Evolutionary conservation across 2,113 vertebrate genomes (phyloP), one percentile per base, ranked within the genome.

Genomic region (Pelusios castaneus): DNA sequence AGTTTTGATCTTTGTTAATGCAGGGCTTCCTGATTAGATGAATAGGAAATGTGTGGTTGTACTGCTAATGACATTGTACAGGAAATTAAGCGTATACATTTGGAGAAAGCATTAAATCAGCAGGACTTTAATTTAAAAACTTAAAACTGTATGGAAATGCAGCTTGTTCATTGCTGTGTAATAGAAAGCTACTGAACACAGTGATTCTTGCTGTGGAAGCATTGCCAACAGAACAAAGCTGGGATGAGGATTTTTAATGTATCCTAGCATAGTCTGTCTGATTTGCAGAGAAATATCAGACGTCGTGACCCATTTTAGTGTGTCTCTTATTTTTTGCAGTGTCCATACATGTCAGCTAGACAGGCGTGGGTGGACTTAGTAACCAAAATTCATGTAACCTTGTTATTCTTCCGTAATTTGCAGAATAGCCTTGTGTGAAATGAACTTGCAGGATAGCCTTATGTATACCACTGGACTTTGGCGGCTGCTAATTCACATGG

Each of bases 61-160:
- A 97, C 97, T 97, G 96, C 98, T 98, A 98, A 98, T 98, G 97
- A 97, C 98, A 98, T 98, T 97, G 98, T 98, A 98, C 97, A 98
- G 98, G 97, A 98, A 98, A 98, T 98, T 98, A 98, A 98, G 97
- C 97, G 4, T 98, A 97, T 98, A 98, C 97, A 97, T 98, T 98
- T 98, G 97, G 95, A 98, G 96, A 96, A 98, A 96, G 98, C 98
- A 98, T 98, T 98, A 98, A 98, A 98, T 98, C 98, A 98, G 98
- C 98, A 98, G 98, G 98, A 98, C 98, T 96, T 98, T 98, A 98
- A 98, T 98, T 98, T 98, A 98, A 98, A 98, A 98, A 98, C 98
- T 98, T 97, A 97, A 98, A 98, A 98, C 98, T 98, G 96, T 98
- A 98, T 98, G 98, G 98, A 98, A 98, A 98, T 98, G 95, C 97